Evolutionary conservation across 1,140 invertebrate species (phyloP).

Genomic region (Planococcus citri): DNA sequence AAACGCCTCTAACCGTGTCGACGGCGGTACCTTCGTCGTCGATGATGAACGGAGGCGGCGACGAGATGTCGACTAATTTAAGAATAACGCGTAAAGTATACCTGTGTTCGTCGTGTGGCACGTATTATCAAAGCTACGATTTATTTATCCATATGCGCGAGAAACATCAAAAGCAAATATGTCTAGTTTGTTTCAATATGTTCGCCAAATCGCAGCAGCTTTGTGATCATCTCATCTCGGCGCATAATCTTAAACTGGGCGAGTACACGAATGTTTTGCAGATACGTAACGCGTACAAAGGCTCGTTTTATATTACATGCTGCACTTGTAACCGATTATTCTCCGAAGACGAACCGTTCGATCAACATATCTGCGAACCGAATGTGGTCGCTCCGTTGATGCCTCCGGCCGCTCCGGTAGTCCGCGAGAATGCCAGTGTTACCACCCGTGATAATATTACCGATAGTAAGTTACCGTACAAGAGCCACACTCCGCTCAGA

Average conservation of each 20-base stretch:
- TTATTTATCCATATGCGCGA: constrained; percentile 67
- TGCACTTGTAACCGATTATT: constrained; percentile 63
- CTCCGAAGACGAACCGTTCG: constrained; percentile 54
- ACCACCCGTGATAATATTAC: too few species aligned
- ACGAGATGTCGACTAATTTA: constrained; percentile 38
- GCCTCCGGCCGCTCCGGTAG: too few species aligned
- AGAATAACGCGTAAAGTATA: constrained; percentile 59
- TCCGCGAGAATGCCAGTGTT: too few species aligned
- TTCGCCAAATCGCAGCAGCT: constrained; percentile 63
- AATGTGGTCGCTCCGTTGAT: background rate
- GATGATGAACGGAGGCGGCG: constrained; percentile 21
- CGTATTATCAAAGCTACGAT: constrained; percentile 71
- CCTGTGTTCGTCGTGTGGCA: constrained; percentile 59
- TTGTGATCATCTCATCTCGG: constrained; percentile 54
- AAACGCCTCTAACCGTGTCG: constrained; percentile 35
- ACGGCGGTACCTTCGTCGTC: constrained; percentile 21
- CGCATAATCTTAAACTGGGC: constrained; percentile 56
- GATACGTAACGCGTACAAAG: constrained; percentile 47
- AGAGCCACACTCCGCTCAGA: too few species aligned
- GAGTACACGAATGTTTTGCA: constrained; percentile 47
- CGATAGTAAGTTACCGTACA: too few species aligned
- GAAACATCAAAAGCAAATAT: constrained; percentile 59
- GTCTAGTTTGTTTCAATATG: constrained; percentile 62
- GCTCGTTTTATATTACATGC: constrained; percentile 58
- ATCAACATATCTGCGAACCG: constrained; percentile 48